phyloP scores from a whole-genome alignment of 2,797 vertebrate species.

The Alectoris magna region DNA sequence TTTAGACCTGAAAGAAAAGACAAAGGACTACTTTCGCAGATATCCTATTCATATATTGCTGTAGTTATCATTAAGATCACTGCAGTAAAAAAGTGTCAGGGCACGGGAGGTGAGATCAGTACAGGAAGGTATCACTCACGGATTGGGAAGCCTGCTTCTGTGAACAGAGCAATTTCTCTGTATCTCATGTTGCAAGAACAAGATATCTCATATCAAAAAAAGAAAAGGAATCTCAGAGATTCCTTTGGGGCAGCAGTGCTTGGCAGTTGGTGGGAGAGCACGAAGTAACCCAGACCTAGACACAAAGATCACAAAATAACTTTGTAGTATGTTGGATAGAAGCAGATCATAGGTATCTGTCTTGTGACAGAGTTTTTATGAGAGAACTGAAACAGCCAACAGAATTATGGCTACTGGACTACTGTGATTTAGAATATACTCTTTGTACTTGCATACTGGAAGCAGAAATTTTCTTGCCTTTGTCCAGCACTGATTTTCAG shows the following conservation, averaged over 20 bases:
- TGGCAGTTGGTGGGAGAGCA: not conserved
- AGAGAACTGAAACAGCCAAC: not conserved
- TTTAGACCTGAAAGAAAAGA: not conserved
- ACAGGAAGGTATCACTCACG: not conserved
- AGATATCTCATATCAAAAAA: too few relatives aligned
- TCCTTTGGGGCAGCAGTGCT: not conserved
- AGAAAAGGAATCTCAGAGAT: not conserved
- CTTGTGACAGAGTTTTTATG: not conserved
- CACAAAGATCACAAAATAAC: not conserved
- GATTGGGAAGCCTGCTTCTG: not conserved
- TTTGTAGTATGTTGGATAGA: not conserved
- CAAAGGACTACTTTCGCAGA: not conserved
- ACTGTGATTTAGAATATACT: not conserved
- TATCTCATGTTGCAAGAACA: not conserved
- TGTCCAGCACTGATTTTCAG: not conserved
- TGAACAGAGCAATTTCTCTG: not conserved
- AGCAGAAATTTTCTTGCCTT: not conserved
- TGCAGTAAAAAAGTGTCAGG: not conserved
- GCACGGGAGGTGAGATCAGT: not conserved
- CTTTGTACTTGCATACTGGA: not conserved
- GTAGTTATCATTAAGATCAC: not conserved
- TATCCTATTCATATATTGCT: fast-evolving
- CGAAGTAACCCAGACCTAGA: not conserved
- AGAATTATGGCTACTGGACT: not conserved
- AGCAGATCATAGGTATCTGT: not conserved